These are phyloP conservation scores for Ptychodera flava DNA, from an alignment of 35 echinoderm and acorn worm species.

Conservation along the genomic window DNA sequence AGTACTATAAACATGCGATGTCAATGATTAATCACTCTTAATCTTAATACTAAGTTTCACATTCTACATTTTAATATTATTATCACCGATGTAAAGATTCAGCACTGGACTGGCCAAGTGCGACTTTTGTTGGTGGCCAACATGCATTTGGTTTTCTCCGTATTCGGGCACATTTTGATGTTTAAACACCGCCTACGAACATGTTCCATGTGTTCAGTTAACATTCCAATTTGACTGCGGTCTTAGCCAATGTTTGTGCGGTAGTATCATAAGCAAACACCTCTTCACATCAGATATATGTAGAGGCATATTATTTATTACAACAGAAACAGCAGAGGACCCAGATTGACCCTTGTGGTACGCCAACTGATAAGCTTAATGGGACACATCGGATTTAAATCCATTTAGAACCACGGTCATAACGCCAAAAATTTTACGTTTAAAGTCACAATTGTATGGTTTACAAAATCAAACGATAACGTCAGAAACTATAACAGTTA, in stretches of 20 bases:
- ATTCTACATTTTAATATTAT: no score
- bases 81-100: no score
- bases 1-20: no score
- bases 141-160: no score
- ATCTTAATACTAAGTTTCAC: no score
- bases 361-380: background rate
- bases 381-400: background rate
- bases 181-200: background rate
- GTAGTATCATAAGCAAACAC: background rate
- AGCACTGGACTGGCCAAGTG: no score
- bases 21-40: no score
- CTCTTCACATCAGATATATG: background rate
- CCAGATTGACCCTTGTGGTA: constrained; percentile 31
- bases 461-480: constrained; percentile 29
- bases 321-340: constrained; percentile 15
- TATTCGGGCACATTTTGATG: no score
- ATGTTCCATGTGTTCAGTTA: background rate
- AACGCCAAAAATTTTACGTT: background rate
- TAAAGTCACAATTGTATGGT: constrained; percentile 11
- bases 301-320: constrained; percentile 24
- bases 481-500: constrained; percentile 9
- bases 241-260: background rate
- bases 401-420: background rate
- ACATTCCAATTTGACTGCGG: background rate
- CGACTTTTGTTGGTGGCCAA: no score